phyloP scores from a whole-genome alignment of 2,888 invertebrate genomes.

The Meliscaeva auricollis region DNA sequence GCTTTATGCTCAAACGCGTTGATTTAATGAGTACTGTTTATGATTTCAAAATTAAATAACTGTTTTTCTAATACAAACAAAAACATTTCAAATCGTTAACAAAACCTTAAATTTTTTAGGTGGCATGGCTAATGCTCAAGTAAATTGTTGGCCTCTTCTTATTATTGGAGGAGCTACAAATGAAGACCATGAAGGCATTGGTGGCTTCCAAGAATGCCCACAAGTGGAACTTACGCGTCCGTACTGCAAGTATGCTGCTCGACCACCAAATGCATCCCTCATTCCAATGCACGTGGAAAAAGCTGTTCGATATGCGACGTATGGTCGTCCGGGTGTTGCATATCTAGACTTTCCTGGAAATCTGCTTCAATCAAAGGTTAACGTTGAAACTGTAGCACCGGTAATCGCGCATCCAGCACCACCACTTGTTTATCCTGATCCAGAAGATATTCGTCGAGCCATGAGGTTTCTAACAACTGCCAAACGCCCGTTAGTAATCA shows the following conservation, averaged over 20 bases:
- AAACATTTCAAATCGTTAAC: too few species aligned
- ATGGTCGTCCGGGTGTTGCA: constrained; percentile 94
- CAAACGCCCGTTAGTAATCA: constrained; percentile 93
- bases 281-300: constrained; percentile 97
- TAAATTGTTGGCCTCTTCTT: constrained; percentile 97
- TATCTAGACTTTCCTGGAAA: constrained; percentile 98
- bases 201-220: constrained; percentile 97
- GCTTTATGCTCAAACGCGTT: too few species aligned
- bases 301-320: constrained; percentile 92
- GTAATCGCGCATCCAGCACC: constrained; percentile 84
- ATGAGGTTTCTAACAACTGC: constrained; percentile 89
- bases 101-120: constrained; percentile 84
- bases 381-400: constrained; percentile 80
- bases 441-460: constrained; percentile 88
- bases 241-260: constrained; percentile 95
- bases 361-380: constrained; percentile 86
- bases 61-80: too few species aligned
- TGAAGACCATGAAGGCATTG: constrained; percentile 96
- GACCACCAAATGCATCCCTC: constrained; percentile 92
- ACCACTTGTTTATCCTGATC: constrained; percentile 90
- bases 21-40: too few species aligned
- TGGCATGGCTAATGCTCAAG: constrained; percentile 98
- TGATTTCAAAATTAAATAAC: too few species aligned
- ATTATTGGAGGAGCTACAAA: constrained; percentile 97
- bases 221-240: constrained; percentile 95